Evolutionary conservation across 2,888 invertebrate species (phyloP), one percentile per base, ranked within the genome.

Genomic region (Cynaeus angustus): DNA sequence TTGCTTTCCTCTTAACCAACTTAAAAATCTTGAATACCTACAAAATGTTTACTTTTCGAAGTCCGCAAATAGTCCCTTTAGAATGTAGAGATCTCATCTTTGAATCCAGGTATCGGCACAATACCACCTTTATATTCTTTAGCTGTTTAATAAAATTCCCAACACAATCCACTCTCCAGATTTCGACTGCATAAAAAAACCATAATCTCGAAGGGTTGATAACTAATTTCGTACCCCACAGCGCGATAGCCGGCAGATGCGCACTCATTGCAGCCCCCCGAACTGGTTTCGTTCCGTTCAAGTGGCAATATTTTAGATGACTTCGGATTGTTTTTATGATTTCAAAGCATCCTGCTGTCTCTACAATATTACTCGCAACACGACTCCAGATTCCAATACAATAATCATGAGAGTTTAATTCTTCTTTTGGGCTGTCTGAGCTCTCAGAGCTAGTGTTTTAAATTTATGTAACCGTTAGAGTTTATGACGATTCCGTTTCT

Each of bases 171-270:
- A 48, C 4, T 10, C 26, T 50, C 26, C 10, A 55, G 21, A 55
- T 61, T 30, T 61, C 46, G 13, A 14, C 16, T 48, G 21, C 48
- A 50, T 37, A 62, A 62, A 62, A 62, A 62, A 62, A n/a, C 61
- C 21, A 62, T 62, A 62, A 48, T 45, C 46, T 33, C 16, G 28
- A 66, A 72, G 70, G 75, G 71, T 64, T 74, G 72, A 70, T 70
- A 53, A 68, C 52, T 50, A 73, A 69, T 48, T 71, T 70, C 12
- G 64, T 45, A 56, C 66, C 66, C 66, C 66, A 66, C 30, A 28
- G 38, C 62, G 68, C 48, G 58, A 41, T 10, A 61, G 61, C 12
- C 30, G 38, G 52, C 66, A 67, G 66, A 67, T 67, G 66, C 66
- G 12, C 14, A 9, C 12, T 28, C 33, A 33, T 33, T 33, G 33